Base-by-base conservation (phyloP, 1,140 invertebrate genomes). In the Capitella teleta region DNA sequence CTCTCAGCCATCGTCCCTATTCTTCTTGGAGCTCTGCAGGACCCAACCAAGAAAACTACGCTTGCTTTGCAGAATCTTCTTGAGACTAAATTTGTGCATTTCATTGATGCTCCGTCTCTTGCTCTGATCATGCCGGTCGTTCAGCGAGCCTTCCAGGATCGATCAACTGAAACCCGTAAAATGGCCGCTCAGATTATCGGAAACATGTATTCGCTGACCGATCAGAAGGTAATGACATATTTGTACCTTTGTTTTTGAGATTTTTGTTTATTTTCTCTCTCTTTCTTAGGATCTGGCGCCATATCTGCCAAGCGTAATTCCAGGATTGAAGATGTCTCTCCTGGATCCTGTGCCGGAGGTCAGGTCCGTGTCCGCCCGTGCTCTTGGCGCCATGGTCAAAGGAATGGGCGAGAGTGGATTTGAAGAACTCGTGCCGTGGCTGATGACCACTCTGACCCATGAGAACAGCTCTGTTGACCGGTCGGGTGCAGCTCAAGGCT, bases 111-210 rank as follows among this genome's bases (percentile, higher is more conserved):
- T 4, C 93, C 95, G 1, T 98, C 94, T 0, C 77, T 99, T 3
- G 94, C 96, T 51, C 76, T 99, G 14, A 98, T 99, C 55, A 98
- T 99, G 94, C 95, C 95, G 1, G 93, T 98, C 0, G 90, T 98
- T 18, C 86, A 96, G 69, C 74, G 95, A 57, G 94, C 94, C 5
- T 97, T 98, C 69, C 84, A 92, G 74, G 93, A 98, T 74, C 78
- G 94, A 45, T 91, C 89, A 5, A 97, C 92, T 0, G 94, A 98
- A 74, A 98, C 91, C 0, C 78, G 93, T 61, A 95, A 97, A 78
- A 96, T 97, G 89, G 91, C 95, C 21, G 89, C 92, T n/a, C 77
- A 81, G 58, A 98, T 98, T 64, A 97, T 99, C 60, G 93, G 94
- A 37, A 98, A 98, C 70, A 97, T 99, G 91, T 98, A 98, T 73